Evolutionary conservation across 2,113 vertebrate genomes (phyloP).

Genomic region (Coreoperca whiteheadi): DNA sequence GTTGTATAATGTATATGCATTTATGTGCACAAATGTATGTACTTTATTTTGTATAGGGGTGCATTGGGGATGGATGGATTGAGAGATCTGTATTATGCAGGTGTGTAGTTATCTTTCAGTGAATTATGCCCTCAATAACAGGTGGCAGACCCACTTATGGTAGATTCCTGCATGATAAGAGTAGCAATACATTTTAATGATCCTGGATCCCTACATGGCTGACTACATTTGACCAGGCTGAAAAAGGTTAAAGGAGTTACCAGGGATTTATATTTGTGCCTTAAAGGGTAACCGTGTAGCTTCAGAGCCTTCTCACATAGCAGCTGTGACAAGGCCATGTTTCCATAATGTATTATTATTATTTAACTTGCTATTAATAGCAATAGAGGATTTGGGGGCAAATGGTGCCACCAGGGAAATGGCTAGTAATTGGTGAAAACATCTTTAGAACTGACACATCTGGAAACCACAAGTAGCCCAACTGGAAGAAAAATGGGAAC

Average conservation of each 20-base stretch:
- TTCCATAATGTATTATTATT: too few species aligned
- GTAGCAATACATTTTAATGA: constrained; percentile 44
- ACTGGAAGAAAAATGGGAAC: too few species aligned
- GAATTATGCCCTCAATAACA: constrained; percentile 33
- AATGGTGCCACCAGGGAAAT: too few species aligned
- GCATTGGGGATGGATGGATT: constrained; percentile 45
- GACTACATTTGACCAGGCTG: constrained; percentile 15
- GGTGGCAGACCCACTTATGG: constrained; percentile 37
- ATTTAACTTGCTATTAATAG: too few species aligned
- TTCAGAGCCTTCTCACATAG: not conserved
- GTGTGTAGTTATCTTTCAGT: constrained; percentile 54
- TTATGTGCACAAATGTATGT: not conserved
- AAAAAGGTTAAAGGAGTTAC: constrained; percentile 9
- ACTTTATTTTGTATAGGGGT: not conserved
- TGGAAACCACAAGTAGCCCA: too few species aligned
- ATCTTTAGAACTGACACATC: too few species aligned
- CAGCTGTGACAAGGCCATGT: not conserved
- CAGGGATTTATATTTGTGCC: not conserved
- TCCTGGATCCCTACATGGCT: constrained; percentile 11
- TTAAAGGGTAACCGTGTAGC: too few species aligned
- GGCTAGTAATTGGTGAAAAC: too few species aligned
- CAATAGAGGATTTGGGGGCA: too few species aligned
- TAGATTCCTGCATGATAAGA: constrained; percentile 32
- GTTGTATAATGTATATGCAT: not conserved
- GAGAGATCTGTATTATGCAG: constrained; percentile 49